These are phyloP conservation scores for Xylocopa sonorina DNA, from an alignment of 1,140 invertebrate genomes.

Conservation along the genomic window DNA sequence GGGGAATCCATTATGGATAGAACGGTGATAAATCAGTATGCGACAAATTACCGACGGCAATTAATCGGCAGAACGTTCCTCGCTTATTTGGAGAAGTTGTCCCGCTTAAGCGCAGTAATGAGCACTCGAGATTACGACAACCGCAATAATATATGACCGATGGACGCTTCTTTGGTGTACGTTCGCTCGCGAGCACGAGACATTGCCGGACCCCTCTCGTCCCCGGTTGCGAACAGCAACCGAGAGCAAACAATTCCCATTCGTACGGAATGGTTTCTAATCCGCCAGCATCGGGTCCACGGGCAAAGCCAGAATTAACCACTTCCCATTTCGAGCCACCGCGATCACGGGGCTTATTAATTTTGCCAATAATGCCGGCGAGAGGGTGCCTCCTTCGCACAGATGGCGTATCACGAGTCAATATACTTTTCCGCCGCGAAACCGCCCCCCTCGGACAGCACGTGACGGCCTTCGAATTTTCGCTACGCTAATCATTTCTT, in stretches of 20 bases:
- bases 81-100: constrained; percentile 56
- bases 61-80: constrained; percentile 49
- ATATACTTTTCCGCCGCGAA: constrained; percentile 74
- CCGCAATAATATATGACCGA: constrained; percentile 51
- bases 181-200: not conserved
- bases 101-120: constrained; percentile 52
- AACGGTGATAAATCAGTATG: constrained; percentile 36
- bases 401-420: constrained; percentile 79
- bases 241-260: constrained; percentile 68
- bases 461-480: constrained; percentile 63
- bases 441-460: constrained; percentile 54
- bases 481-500: constrained; percentile 65
- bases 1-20: constrained; percentile 27
- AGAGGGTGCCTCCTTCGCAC: constrained; percentile 65
- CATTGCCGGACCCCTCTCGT: constrained; percentile 1
- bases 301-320: constrained; percentile 72
- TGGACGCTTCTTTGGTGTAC: constrained; percentile 53
- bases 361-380: constrained; percentile 74
- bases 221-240: no score
- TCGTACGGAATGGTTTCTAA: constrained; percentile 68
- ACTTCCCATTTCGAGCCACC: constrained; percentile 67
- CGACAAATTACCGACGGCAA: constrained; percentile 61
- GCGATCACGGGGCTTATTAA: constrained; percentile 75
- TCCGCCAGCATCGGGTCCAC: constrained; percentile 48
- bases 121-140: constrained; percentile 52